These are phyloP conservation scores for Talpa occidentalis DNA, from an alignment of 2,113 vertebrate species.

Conservation along the genomic window DNA sequence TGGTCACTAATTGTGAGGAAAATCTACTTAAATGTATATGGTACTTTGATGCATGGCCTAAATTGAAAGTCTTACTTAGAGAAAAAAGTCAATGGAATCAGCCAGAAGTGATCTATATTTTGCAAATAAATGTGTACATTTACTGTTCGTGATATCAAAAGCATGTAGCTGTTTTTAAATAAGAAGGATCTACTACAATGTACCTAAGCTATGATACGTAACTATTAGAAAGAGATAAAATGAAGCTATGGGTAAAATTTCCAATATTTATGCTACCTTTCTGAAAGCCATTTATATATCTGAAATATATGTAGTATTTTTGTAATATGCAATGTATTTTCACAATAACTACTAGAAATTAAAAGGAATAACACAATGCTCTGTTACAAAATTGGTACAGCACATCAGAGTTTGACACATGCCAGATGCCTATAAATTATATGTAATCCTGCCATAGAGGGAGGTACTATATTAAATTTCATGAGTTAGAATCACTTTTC, in stretches of 20 bases:
- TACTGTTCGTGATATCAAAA: constrained; percentile 5
- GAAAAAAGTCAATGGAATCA: background rate
- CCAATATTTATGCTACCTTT: constrained; percentile 16
- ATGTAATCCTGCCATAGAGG: background rate
- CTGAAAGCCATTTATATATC: background rate
- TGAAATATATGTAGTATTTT: background rate
- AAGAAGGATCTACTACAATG: constrained; percentile 13
- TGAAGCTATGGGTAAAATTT: background rate
- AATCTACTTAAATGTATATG: background rate
- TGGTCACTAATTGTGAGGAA: background rate
- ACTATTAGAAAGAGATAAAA: background rate
- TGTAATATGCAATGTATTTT: constrained; percentile 34
- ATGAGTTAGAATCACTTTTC: constrained; percentile 19
- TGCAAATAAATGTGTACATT: constrained; percentile 15
- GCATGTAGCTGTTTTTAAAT: background rate
- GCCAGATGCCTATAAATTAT: background rate
- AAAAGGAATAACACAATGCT: constrained; percentile 20
- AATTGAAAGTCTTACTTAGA: constrained; percentile 24
- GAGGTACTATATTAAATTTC: constrained; percentile 40
- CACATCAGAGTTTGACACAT: background rate
- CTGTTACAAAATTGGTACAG: background rate
- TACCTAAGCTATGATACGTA: background rate
- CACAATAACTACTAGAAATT: background rate
- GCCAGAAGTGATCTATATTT: constrained; percentile 6
- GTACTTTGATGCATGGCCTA: background rate